Percentiles rank a stretch among this genome's conserved stretches.
These are phyloP conservation scores for Rhingia rostrata DNA, from an alignment of 2,888 invertebrate species.

Conservation along the genomic window DNA sequence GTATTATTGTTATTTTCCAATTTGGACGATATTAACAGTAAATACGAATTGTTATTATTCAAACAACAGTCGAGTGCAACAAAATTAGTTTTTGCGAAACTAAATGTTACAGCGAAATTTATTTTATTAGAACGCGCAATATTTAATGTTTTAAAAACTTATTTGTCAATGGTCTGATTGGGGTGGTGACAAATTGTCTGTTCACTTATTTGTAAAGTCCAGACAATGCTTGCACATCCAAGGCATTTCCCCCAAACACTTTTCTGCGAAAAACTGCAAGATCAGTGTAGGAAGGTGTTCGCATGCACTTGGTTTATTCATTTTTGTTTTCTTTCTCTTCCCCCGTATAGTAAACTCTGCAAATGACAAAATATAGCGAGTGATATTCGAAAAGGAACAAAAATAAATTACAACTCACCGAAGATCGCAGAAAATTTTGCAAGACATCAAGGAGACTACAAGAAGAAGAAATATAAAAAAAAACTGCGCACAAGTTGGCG, in stretches of 20 bases:
- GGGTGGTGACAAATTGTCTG: no score
- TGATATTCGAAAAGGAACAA: conserved; percentile 29
- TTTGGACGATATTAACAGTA: no score
- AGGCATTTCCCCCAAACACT: conserved; percentile 12
- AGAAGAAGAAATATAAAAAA: conserved; percentile 10
- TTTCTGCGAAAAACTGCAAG: conserved; percentile 6
- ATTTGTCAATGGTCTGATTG: no score
- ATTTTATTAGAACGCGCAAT: no score
- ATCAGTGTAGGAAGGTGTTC: conserved; percentile 32
- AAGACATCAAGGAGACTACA: conserved; percentile 69
- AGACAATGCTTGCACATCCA: conserved; percentile 29
- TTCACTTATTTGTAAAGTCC: conserved; percentile 19
- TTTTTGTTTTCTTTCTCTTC: conserved; percentile 6
- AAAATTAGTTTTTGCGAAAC: no score
- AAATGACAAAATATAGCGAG: conserved; percentile 64
- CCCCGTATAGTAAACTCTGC: conserved; percentile 21
- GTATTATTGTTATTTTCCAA: no score
- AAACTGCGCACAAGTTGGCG: conserved; percentile 49
- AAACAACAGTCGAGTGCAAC: no score
- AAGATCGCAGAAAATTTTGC: conserved; percentile 56
- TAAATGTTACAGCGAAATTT: no score
- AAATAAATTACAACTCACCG: conserved; percentile 12
- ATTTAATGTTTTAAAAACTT: no score
- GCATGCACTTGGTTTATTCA: conserved; percentile 19
- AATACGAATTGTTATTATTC: no score